phyloP scores from a whole-genome alignment of 2,113 vertebrate species.

The Varanus salvator region DNA sequence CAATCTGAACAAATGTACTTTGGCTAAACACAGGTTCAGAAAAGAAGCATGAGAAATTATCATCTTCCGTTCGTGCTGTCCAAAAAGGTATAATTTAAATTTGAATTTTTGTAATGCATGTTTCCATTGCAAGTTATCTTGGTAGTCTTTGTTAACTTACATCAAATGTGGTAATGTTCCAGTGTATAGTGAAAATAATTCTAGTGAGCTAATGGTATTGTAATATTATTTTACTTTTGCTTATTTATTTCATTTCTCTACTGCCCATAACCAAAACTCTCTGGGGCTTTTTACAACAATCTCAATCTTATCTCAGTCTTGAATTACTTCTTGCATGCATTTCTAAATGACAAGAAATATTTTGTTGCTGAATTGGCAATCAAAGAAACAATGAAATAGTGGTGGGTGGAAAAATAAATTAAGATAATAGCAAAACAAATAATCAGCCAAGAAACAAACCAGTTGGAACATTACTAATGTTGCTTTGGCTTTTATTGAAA shows the following conservation, averaged over 20 bases:
- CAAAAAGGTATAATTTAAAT: slow-evolving; percentile 94
- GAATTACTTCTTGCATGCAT: slow-evolving; percentile 48
- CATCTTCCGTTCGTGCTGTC: slow-evolving; percentile 97
- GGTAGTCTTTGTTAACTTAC: slow-evolving; percentile 67
- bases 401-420: slow-evolving; percentile 10
- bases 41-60: slow-evolving; percentile 98
- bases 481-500: slow-evolving; percentile 56
- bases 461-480: slow-evolving; percentile 79
- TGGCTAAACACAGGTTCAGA: slow-evolving; percentile 93
- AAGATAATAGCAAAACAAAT: neutral
- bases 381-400: slow-evolving; percentile 8
- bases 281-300: too few relatives aligned
- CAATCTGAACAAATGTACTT: slow-evolving; percentile 88
- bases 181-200: slow-evolving; percentile 61
- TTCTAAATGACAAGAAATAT: neutral
- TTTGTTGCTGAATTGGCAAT: slow-evolving; percentile 5
- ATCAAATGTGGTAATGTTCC: slow-evolving; percentile 78
- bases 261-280: too few relatives aligned
- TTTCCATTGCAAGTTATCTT: slow-evolving; percentile 74
- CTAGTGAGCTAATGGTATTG: slow-evolving; percentile 22
- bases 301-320: neutral
- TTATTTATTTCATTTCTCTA: too few relatives aligned
- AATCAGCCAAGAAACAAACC: slow-evolving; percentile 20
- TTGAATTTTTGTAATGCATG: slow-evolving; percentile 85
- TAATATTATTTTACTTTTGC: too few relatives aligned